Conservation (phyloP, 2,797 vertebrate genomes). For the Melanotaenia parkinsoni region DNA sequence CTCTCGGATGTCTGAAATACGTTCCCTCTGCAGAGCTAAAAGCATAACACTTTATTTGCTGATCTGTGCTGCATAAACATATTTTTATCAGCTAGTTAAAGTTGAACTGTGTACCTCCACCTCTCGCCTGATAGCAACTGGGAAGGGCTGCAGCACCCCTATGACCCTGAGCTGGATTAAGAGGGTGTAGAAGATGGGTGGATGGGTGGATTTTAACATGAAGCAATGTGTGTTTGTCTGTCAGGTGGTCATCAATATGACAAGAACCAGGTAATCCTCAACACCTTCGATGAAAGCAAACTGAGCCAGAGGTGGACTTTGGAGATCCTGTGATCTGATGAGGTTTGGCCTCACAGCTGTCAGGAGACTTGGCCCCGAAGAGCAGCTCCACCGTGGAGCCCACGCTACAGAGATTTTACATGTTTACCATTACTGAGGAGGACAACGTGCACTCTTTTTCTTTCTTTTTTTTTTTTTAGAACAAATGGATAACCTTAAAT, state of each 20-base stretch:
- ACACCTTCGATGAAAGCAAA: constrained; percentile 83
- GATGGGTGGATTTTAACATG: background rate
- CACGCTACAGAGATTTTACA: background rate
- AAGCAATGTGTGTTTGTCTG: constrained; percentile 19
- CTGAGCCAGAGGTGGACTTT: constrained; percentile 89
- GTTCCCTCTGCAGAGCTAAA: background rate
- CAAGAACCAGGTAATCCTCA: constrained; percentile 90
- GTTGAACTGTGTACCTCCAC: too few relatives aligned
- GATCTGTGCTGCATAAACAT: background rate
- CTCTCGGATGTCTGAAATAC: background rate
- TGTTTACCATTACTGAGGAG: constrained; percentile 1
- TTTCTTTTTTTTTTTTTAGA: background rate
- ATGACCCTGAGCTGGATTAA: too few relatives aligned
- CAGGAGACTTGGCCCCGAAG: constrained; percentile 7
- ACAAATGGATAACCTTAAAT: background rate
- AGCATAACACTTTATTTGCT: background rate
- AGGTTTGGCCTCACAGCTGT: background rate
- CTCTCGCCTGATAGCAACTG: too few relatives aligned
- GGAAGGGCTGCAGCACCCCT: too few relatives aligned
- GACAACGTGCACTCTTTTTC: background rate
- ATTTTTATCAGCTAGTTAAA: too few relatives aligned
- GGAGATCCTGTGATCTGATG: constrained; percentile 82
- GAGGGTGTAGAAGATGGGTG: too few relatives aligned
- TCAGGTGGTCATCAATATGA: constrained; percentile 93
- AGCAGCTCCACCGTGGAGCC: constrained; percentile 12